Evolutionary conservation across 2,888 invertebrate species (phyloP).

Genomic region (Leptinotarsa tumamoca): DNA sequence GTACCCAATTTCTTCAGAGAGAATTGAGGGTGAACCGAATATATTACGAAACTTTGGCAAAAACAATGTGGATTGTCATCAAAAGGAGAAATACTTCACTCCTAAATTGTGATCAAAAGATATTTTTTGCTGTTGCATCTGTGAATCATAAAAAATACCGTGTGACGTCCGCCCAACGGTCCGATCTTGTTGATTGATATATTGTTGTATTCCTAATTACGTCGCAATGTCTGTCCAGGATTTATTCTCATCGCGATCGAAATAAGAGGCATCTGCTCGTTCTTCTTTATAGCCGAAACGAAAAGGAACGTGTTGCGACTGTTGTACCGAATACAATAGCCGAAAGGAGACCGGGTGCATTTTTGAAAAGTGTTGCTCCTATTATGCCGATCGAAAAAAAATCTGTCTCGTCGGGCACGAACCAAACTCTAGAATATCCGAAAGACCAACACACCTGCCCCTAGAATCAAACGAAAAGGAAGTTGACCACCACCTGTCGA

Average conservation of each 20-base stretch:
- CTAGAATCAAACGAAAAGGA: conserved; percentile 12
- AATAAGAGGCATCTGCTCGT: conserved; percentile 15
- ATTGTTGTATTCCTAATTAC: conserved; percentile 4
- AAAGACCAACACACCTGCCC: conserved; percentile 22
- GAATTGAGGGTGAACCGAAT: too few species aligned
- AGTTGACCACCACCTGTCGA: conserved; percentile 17
- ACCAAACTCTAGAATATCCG: conserved; percentile 19
- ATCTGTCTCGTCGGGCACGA: conserved; percentile 26
- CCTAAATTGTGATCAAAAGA: neutral
- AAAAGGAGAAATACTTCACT: neutral
- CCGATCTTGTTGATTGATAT: conserved; percentile 3
- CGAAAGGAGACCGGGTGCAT: conserved; percentile 22
- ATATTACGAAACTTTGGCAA: too few species aligned
- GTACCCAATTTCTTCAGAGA: too few species aligned
- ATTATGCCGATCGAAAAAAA: conserved; percentile 18
- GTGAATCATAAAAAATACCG: neutral
- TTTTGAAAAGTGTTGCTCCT: neutral
- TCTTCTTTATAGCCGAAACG: neutral
- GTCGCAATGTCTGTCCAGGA: conserved; percentile 3
- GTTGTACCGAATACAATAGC: conserved; percentile 1
- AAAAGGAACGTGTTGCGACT: neutral
- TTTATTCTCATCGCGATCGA: conserved; percentile 10
- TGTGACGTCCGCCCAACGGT: conserved; percentile 4
- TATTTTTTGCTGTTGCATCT: neutral
- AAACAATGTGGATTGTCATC: too few species aligned